Evolutionary conservation across 2,797 vertebrate species (phyloP), one percentile per base, ranked within the genome.

Genomic region (Euphonia xanthogaster): DNA sequence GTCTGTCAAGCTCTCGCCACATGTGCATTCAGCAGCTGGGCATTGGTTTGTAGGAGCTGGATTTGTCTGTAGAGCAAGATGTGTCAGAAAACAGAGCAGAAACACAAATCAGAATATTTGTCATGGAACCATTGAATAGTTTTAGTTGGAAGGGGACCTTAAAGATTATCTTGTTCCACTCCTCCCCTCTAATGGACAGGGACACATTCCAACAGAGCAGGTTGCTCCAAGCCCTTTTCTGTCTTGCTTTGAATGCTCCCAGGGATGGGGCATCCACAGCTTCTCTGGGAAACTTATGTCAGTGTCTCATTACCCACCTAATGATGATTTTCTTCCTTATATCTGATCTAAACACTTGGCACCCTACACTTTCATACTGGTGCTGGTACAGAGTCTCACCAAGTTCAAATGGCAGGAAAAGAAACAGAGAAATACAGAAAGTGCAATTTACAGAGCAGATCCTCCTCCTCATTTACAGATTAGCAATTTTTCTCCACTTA

Each of bases 381-480:
- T 82, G 53, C 48, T 0, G 0, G 33, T 60, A 31, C 33, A 76
- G 33, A 82, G 31, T 15, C 60, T 93, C 67, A 87, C 53, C 53
- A 39, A 44, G 55, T 65, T 93, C 66, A 45, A 24, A 30, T 8
- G 31, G 50, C 57, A 84, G 57, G 61, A 92, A 70, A 74, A 79
- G 65, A 40, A 77, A 61, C 27, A 60, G n/a, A 91, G 45, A 28
- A 48, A 31, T 27, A 58, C 10, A 58, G 60, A 91, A 90, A 37
- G 9, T 65, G 15, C 39, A 75, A 44, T 54, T 93, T 77, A 24
- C 50, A 73, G 91, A 93, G 67, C 4, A 11, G 53, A 74, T 71
- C 82, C 55, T 92, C 91, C 72, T 91, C 50, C 71, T 86, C 87
- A 67, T 70, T 86, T 76, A 83, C 47, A 87, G 71, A 83, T 85